A percentile compares a stretch with the other conserved stretches of the same genome.
Evolutionary conservation across 2,888 invertebrate species (phyloP).

Genomic region (Lydus trimaculatus): DNA sequence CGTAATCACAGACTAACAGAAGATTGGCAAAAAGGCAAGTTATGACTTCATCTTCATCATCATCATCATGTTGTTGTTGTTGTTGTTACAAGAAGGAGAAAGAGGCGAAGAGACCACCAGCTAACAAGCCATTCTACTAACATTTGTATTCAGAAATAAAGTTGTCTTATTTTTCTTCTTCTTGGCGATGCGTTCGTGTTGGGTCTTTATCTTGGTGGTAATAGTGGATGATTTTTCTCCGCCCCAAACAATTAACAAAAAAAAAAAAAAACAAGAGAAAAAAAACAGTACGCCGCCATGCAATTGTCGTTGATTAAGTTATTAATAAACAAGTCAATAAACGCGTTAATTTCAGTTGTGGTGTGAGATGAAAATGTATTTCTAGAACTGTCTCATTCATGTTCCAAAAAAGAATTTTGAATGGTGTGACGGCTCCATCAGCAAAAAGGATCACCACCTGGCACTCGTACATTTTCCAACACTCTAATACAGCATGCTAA

Average conservation of each 20-base stretch:
- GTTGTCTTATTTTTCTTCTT: background rate
- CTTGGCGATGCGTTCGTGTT: background rate
- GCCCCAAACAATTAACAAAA: background rate
- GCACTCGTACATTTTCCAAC: slow-evolving; percentile 3
- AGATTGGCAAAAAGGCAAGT: slow-evolving; percentile 35
- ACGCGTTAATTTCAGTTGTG: slow-evolving; percentile 38
- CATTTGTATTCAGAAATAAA: background rate
- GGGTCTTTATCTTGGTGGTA: slow-evolving; percentile 1
- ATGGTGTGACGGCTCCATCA: background rate
- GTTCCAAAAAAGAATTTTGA: slow-evolving; percentile 1
- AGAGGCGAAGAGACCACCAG: slow-evolving; percentile 9
- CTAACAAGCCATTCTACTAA: slow-evolving; percentile 10
- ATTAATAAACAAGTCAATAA: slow-evolving; percentile 47
- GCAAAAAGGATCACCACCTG: background rate
- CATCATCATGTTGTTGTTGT: background rate
- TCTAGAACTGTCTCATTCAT: slow-evolving; percentile 6
- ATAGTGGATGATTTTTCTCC: background rate
- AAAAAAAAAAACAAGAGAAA: background rate
- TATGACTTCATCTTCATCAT: slow-evolving; percentile 37
- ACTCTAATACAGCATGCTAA: background rate
- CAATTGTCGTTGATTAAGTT: slow-evolving; percentile 45
- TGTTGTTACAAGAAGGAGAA: background rate
- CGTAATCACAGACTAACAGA: slow-evolving; percentile 28
- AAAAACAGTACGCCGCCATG: slow-evolving; percentile 7
- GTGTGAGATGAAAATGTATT: background rate